Evolutionary conservation across 2,888 invertebrate genomes (phyloP), one percentile per base, ranked within the genome.

Genomic region (Plagodis dolabraria): DNA sequence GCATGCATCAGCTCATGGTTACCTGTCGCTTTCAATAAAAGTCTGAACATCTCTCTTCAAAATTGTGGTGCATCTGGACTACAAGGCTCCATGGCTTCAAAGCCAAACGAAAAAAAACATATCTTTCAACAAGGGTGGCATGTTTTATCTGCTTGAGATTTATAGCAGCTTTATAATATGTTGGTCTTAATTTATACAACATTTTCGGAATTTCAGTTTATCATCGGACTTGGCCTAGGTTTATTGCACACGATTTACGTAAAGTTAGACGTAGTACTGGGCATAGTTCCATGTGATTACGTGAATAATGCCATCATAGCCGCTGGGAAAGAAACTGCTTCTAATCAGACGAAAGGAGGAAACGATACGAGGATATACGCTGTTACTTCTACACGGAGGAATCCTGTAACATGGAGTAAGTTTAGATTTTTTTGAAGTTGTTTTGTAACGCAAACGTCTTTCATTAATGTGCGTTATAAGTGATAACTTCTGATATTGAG

Each of bases 231-330:
- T 7, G 55, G 45, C 5, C 6, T 52, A 2, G 60, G 60, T 9
- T 0, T 56, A 0, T 0, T 53, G 9, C 55, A 60, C 34, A 33
- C 36, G 1, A 9, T 38, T 7, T 7, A 44, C 5, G 38, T 5
- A 0, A 34, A 35, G 0, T 6, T 42, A 2, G 12, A 35, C 0
- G 5, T 6, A 2, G 34, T 9, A 7, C 6, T 55, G 6, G 46
- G 49, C 1, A 12, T 53, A 0, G 33, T 53, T 0, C 60, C 60
- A 5, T 55, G 55, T 8, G 66, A 66, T 46, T 59, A 44, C 12
- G 65, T 65, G 5, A 65, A 49, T 33, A 65, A 65, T 9, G 63
- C 63, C 0, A 49, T 47, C 7, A 52, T 63, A 33, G 61, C 48
- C 2, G 54, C 61, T 9, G 63, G 48, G 0, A 43, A 34, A 38